Evolutionary conservation across 2,797 vertebrate species (phyloP).

Genomic region (Squalus acanthias): DNA sequence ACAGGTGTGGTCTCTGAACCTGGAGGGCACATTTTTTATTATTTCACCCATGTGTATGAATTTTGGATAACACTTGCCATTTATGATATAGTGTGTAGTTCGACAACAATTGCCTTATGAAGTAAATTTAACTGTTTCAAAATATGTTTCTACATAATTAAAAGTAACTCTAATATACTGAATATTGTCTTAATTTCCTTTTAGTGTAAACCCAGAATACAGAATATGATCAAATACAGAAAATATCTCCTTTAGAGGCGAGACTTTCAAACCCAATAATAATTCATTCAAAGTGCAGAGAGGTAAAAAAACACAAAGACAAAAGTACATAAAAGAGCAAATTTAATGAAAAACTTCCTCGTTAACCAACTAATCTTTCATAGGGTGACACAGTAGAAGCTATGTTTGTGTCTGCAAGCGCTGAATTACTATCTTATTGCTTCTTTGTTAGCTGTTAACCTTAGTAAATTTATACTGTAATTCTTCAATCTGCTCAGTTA

Average conservation of each 20-base stretch:
- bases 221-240: neutral
- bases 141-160: neutral
- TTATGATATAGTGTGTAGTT: neutral
- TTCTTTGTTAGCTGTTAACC: neutral
- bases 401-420: neutral
- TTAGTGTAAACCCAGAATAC: neutral
- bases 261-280: neutral
- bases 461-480: neutral
- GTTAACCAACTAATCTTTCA: neutral
- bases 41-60: neutral
- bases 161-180: neutral
- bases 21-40: neutral
- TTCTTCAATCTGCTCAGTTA: neutral
- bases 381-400: neutral
- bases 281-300: neutral
- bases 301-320: neutral
- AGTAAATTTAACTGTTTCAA: neutral
- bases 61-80: neutral
- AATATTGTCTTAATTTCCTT: neutral
- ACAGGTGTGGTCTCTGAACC: neutral
- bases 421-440: neutral
- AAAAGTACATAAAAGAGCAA: too few species aligned
- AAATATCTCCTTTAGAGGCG: neutral
- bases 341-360: neutral
- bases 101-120: neutral